Evolutionary conservation across 2,888 invertebrate genomes (phyloP), one percentile per base, ranked within the genome.

Genomic region (Linyphia triangularis): DNA sequence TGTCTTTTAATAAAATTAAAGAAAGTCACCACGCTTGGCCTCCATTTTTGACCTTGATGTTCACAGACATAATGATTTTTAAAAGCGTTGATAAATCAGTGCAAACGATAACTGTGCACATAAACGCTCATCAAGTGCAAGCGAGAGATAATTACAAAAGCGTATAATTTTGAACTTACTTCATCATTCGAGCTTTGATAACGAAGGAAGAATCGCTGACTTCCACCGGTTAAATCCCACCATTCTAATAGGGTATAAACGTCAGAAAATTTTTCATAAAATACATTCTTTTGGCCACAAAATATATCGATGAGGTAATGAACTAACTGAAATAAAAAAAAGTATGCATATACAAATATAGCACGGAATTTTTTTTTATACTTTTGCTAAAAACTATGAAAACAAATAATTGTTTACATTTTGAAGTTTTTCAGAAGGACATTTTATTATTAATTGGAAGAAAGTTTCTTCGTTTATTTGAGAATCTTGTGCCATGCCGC

Each of bases 221-320:
- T 81, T 22, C 26, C 51, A 22, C 33, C 19, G 13, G 63, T 67
- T 40, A 81, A 67, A 59, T 81, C 81, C 73, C 81, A 86, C 86
- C 86, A 86, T 33, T 86, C 86, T 19, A 81, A 22, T 37, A 86
- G 59, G 33, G 73, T 37, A 72, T 73, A 86, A 7, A 79, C 22
- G 30, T 81, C 75, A 13, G 81, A 73, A 67, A 37, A 81, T 28
- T 67, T 28, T 59, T 81, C 75, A 72, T 81, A 86, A 7, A 73
- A 13, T 43, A 22, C 6, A n/a, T 13, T 51, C 67, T 81, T 28
- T 5, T 81, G 81, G 1, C 81, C 86, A 69, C 86, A 86, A 69
- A 81, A 81, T 9, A 75, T n/a, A 75, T 86, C 86, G 10, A 86
- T 57, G 3, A 86, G 37, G 22, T 86, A 81, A 57, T 86, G 81